Percentiles rank a stretch among this genome's conserved stretches.
These are phyloP conservation scores for Alitta virens DNA, from an alignment of 2,888 invertebrate genomes.

Conservation along the genomic window DNA sequence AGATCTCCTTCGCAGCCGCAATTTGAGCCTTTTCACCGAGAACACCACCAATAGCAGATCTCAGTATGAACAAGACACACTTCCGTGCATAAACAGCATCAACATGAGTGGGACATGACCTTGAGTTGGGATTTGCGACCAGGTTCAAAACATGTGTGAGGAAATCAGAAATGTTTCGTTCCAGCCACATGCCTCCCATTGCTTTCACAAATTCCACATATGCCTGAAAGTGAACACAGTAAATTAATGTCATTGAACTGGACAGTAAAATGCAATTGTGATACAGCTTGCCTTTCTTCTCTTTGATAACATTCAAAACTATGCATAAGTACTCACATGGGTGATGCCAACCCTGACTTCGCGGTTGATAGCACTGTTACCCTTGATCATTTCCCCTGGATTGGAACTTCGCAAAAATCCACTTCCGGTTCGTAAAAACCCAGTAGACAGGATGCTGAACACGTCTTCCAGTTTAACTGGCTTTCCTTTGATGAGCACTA, in stretches of 20 bases:
- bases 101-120: slow-evolving; percentile 92
- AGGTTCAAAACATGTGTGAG: slow-evolving; percentile 88
- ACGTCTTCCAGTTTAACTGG: slow-evolving; percentile 72
- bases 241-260: too few species aligned
- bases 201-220: slow-evolving; percentile 93
- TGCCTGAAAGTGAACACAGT: slow-evolving; percentile 64
- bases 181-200: slow-evolving; percentile 92
- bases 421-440: slow-evolving; percentile 90
- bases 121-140: slow-evolving; percentile 76
- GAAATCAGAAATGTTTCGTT: slow-evolving; percentile 82
- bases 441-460: slow-evolving; percentile 84
- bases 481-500: slow-evolving; percentile 32
- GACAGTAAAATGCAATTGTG: too few species aligned
- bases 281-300: too few species aligned
- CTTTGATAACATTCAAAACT: too few species aligned
- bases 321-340: slow-evolving; percentile 86
- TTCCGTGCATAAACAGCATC: slow-evolving; percentile 97
- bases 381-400: slow-evolving; percentile 96
- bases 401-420: slow-evolving; percentile 71
- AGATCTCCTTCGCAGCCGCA: slow-evolving; percentile 85
- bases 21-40: slow-evolving; percentile 96
- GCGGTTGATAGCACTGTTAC: slow-evolving; percentile 85
- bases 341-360: slow-evolving; percentile 97
- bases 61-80: slow-evolving; percentile 91
- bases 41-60: slow-evolving; percentile 88